Percentiles rank a stretch among this genome's conserved stretches.
These are phyloP conservation scores for Aphelocoma californica DNA, from an alignment of 2,797 vertebrate species.

Conservation along the genomic window DNA sequence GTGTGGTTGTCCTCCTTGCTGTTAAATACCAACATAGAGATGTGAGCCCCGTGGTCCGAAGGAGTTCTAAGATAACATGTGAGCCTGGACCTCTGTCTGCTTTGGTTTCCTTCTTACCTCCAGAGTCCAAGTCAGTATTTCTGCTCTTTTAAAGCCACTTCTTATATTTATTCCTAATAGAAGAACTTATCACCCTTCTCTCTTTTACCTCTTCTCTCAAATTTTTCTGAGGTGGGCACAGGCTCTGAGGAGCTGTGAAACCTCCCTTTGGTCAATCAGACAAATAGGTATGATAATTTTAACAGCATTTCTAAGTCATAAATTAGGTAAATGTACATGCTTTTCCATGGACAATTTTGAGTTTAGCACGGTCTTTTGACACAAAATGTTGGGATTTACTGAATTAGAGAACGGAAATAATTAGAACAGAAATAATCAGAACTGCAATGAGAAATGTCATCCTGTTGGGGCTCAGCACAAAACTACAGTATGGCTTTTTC, in stretches of 20 bases:
- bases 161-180: background rate
- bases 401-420: background rate
- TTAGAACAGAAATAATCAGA: background rate
- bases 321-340: background rate
- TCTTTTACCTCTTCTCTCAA: background rate
- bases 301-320: background rate
- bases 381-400: background rate
- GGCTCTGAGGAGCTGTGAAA: background rate
- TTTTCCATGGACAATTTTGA: background rate
- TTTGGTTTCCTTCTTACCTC: background rate
- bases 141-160: background rate
- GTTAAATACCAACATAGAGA: background rate
- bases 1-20: background rate
- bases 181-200: background rate
- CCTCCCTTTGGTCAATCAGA: background rate
- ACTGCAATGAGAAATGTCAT: background rate
- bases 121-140: background rate
- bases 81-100: background rate
- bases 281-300: background rate
- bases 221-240: background rate
- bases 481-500: background rate
- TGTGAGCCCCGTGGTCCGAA: background rate
- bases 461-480: background rate
- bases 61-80: background rate
- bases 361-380: background rate